Evolutionary conservation across 2,888 invertebrate genomes (phyloP).

Genomic region (Diaprepes abbreviatus): DNA sequence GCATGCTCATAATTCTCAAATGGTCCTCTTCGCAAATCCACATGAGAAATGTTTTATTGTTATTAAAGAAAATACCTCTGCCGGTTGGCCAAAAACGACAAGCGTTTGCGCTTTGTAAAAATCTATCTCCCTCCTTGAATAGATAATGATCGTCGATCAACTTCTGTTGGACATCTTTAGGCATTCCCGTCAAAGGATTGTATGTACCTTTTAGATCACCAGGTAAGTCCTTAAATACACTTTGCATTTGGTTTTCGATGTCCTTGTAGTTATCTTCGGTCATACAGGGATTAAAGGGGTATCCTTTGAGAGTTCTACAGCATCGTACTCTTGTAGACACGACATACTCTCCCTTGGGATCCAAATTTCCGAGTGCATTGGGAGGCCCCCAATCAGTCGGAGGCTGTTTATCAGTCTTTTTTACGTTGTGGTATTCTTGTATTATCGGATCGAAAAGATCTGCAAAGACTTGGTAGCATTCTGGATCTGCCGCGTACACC

Average conservation of each 20-base stretch:
- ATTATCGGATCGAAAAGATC: constrained; percentile 79
- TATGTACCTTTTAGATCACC: constrained; percentile 92
- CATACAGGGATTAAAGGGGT: constrained; percentile 79
- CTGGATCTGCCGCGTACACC: constrained; percentile 78
- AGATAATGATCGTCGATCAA: constrained; percentile 97
- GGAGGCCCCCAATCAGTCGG: constrained; percentile 74
- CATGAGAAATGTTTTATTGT: constrained; percentile 94
- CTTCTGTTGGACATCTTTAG: constrained; percentile 92
- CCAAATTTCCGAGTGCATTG: constrained; percentile 71
- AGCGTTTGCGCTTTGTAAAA: constrained; percentile 42
- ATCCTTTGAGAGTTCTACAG: constrained; percentile 74
- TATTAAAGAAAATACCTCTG: constrained; percentile 73
- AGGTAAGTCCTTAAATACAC: constrained; percentile 59
- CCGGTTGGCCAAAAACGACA: constrained; percentile 28
- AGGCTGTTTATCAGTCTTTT: constrained; percentile 72
- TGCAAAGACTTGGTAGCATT: constrained; percentile 76
- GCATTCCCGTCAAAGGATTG: constrained; percentile 93
- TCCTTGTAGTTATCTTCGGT: constrained; percentile 75
- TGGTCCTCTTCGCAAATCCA: constrained; percentile 99
- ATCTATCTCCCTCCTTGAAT: constrained; percentile 91
- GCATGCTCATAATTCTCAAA: constrained; percentile 96
- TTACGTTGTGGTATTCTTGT: constrained; percentile 77
- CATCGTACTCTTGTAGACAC: constrained; percentile 78
- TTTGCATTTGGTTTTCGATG: constrained; percentile 71
- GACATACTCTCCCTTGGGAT: constrained; percentile 73